Conservation (phyloP, 2,797 vertebrate species). For the Zalophus californianus region DNA sequence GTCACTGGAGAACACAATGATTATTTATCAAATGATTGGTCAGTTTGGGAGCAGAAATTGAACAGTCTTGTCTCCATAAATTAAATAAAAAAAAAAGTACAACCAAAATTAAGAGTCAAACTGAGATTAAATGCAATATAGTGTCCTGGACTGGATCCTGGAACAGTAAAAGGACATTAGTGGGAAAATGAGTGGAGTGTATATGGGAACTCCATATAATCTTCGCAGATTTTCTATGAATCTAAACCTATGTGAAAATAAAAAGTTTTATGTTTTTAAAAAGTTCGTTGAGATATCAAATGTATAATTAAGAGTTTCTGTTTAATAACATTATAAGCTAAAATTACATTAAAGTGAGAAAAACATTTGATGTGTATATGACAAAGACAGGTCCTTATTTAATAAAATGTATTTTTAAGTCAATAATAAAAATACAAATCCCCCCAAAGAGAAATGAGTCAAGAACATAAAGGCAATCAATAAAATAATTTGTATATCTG, state of each 20-base stretch:
- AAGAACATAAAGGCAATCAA: not conserved
- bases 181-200: not conserved
- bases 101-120: constrained; percentile 47
- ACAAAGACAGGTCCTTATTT: not conserved
- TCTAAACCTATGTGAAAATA: constrained; percentile 38
- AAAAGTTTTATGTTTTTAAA: not conserved
- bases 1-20: not conserved
- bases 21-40: constrained; percentile 60
- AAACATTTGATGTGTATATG: constrained; percentile 27
- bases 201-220: not conserved
- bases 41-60: constrained; percentile 28
- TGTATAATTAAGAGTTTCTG: not conserved
- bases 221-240: not conserved
- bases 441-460: not conserved
- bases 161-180: not conserved
- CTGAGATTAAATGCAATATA: not conserved
- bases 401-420: not conserved
- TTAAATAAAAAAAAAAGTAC: constrained; percentile 7
- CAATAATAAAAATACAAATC: constrained; percentile 35
- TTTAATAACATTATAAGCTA: constrained; percentile 46
- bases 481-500: not conserved
- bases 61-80: constrained; percentile 48
- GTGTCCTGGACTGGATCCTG: not conserved
- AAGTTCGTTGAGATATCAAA: not conserved
- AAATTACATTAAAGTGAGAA: not conserved